Evolutionary conservation across 2,888 invertebrate genomes (phyloP).

Genomic region (Cephus runcator): DNA sequence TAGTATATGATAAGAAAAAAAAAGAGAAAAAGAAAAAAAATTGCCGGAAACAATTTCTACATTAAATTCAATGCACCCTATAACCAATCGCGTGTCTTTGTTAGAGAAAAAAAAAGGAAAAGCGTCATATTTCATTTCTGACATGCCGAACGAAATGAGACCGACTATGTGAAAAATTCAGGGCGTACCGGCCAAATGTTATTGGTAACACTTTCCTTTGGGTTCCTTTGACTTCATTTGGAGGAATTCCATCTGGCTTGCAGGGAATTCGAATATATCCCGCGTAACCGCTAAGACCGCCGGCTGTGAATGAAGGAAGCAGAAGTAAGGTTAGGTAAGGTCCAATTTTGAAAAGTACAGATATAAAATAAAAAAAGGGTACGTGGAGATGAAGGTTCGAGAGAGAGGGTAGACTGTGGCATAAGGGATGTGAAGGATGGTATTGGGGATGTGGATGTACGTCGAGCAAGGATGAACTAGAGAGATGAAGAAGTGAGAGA

Average conservation of each 20-base stretch:
- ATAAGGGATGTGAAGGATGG: neutral
- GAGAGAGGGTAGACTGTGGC: neutral
- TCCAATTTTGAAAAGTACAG: neutral
- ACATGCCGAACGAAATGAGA: neutral
- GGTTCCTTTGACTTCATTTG: neutral
- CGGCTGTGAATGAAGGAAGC: neutral
- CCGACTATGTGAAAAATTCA: neutral
- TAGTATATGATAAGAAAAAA: neutral
- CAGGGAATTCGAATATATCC: neutral
- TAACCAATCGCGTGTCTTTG: neutral
- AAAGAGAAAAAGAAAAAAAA: neutral
- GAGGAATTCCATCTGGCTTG: neutral
- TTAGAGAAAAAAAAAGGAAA: neutral
- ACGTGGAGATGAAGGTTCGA: neutral
- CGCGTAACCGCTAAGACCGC: neutral
- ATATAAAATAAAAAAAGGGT: neutral
- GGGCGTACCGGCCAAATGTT: neutral
- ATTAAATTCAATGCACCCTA: neutral
- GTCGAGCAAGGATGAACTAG: constrained; percentile 1
- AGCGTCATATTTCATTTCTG: neutral
- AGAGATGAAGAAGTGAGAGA: constrained; percentile 29
- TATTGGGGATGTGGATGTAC: neutral
- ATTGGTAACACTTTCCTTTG: neutral
- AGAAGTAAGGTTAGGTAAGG: neutral
- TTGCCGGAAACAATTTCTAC: neutral